phyloP scores from a whole-genome alignment of 2,888 invertebrate genomes.

The Branchellion lobata region DNA sequence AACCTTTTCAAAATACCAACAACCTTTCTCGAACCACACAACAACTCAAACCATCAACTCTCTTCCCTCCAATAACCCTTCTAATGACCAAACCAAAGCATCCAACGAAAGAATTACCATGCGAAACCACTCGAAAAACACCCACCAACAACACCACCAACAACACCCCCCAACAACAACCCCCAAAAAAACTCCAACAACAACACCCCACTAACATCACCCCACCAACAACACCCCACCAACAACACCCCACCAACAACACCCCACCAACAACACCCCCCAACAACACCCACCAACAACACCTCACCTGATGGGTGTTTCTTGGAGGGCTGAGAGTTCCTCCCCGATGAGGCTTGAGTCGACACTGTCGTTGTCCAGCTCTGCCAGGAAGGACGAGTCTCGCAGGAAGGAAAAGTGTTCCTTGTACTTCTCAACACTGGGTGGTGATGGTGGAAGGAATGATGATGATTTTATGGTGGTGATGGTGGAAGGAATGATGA shows the following conservation, averaged over 20 bases:
- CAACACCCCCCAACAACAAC: too few relatives aligned
- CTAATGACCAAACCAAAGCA: too few relatives aligned
- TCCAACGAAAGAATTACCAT: too few relatives aligned
- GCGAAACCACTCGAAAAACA: too few relatives aligned
- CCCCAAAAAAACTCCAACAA: too few relatives aligned
- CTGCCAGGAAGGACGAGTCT: conserved; percentile 51
- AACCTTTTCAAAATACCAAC: too few relatives aligned
- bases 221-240: not conserved
- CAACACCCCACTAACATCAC: not conserved
- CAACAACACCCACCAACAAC: conserved; percentile 2
- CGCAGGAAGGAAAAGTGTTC: conserved; percentile 51
- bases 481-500: too few relatives aligned
- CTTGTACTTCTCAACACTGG: conserved; percentile 53
- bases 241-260: not conserved
- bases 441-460: not conserved
- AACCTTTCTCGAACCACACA: too few relatives aligned
- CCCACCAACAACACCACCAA: too few relatives aligned
- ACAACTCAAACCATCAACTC: too few relatives aligned
- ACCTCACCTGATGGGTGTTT: conserved; percentile 46
- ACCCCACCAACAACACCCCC: not conserved
- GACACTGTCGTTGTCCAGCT: conserved; percentile 52
- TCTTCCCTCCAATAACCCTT: too few relatives aligned
- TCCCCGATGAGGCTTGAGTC: conserved; percentile 52
- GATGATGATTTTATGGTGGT: not conserved
- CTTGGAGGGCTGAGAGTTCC: conserved; percentile 51